A percentile compares a stretch with the other conserved stretches of the same genome.
These are phyloP conservation scores for Frankliniella intonsa DNA, from an alignment of 2,888 invertebrate species.

Conservation along the genomic window DNA sequence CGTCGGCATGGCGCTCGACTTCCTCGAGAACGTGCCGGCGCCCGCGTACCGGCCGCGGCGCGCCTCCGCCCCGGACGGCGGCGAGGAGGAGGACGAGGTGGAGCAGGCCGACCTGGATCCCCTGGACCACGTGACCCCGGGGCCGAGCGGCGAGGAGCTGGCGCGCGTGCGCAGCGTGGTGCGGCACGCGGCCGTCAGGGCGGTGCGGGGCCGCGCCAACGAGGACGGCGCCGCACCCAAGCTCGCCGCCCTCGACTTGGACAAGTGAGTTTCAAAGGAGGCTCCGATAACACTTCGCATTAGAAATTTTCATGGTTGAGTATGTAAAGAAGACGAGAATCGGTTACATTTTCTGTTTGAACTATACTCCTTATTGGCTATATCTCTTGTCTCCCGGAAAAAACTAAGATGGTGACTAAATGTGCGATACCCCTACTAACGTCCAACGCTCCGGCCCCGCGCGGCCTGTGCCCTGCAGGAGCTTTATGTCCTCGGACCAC, in stretches of 20 bases:
- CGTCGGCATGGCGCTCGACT: conserved; percentile 61
- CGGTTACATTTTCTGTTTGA: too few relatives aligned
- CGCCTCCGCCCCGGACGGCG: background rate
- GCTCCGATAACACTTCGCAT: too few relatives aligned
- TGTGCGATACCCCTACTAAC: too few relatives aligned
- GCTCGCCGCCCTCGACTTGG: background rate
- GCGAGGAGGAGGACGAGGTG: conserved; percentile 38
- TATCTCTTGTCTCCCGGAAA: too few relatives aligned
- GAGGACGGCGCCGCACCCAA: background rate
- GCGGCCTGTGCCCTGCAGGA: too few relatives aligned
- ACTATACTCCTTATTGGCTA: too few relatives aligned
- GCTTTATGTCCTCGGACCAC: conserved; percentile 58
- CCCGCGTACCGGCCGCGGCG: conserved; percentile 39
- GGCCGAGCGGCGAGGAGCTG: conserved; percentile 35
- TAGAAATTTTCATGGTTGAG: background rate
- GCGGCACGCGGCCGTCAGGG: background rate
- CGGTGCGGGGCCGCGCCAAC: background rate
- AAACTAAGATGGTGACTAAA: too few relatives aligned
- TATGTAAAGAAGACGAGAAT: too few relatives aligned
- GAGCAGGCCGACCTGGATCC: conserved; percentile 38
- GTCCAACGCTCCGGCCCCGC: conserved; percentile 28
- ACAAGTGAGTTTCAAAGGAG: background rate
- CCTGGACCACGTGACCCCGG: conserved; percentile 36
- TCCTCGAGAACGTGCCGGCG: conserved; percentile 52
- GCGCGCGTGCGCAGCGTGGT: conserved; percentile 32